These are phyloP conservation scores for Salticus scenicus DNA, from an alignment of 2,888 invertebrate genomes.

Conservation along the genomic window DNA sequence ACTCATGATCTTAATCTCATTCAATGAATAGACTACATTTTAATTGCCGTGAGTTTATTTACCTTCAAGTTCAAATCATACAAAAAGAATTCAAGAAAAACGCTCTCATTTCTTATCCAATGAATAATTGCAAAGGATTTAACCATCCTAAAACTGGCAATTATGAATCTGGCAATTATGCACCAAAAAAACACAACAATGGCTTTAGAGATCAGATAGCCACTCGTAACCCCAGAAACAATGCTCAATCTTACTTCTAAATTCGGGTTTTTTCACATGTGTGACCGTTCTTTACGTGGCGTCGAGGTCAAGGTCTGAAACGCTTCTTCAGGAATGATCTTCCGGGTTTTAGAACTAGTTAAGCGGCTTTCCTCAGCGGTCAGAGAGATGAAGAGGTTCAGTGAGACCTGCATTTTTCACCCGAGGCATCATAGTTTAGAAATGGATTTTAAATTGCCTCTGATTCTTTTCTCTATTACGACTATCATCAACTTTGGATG, in stretches of 20 bases:
- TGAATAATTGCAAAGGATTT: too few species aligned
- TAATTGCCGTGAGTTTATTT: too few species aligned
- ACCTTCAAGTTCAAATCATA: too few species aligned
- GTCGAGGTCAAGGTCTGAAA: slow-evolving; percentile 52
- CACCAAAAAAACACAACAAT: too few species aligned
- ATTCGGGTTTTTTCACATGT: not conserved
- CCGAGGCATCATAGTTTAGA: slow-evolving; percentile 24
- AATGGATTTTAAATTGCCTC: slow-evolving; percentile 49
- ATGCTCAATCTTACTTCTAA: not conserved
- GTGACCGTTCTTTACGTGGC: slow-evolving; percentile 53
- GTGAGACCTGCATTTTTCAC: slow-evolving; percentile 31
- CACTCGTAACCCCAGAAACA: slow-evolving; percentile 15
- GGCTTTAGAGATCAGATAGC: not conserved
- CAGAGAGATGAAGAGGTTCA: slow-evolving; percentile 24
- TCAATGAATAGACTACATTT: too few species aligned
- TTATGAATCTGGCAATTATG: too few species aligned
- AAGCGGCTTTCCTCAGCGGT: slow-evolving; percentile 30
- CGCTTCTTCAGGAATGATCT: slow-evolving; percentile 13
- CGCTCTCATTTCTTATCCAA: too few species aligned
- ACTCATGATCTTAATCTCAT: too few species aligned
- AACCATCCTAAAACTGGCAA: too few species aligned
- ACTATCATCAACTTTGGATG: slow-evolving; percentile 2
- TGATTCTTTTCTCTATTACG: slow-evolving; percentile 5
- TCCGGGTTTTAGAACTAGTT: slow-evolving; percentile 49
- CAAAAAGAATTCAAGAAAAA: too few species aligned